Conservation (phyloP, 2,888 invertebrate species). For the Choreutis nemorana region DNA sequence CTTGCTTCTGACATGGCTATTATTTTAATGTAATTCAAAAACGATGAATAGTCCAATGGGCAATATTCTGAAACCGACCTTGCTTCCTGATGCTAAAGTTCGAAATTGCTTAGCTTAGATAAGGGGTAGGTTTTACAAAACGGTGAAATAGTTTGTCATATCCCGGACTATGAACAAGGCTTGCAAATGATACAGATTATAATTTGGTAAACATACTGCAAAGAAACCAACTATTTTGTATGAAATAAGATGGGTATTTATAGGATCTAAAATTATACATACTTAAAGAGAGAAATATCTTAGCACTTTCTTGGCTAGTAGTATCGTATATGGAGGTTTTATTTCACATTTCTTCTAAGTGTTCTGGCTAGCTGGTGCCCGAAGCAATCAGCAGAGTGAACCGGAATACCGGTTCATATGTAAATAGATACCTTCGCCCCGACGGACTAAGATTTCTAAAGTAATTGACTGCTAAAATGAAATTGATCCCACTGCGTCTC, state of each 20-base stretch:
- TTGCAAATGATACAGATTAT: constrained; percentile 36
- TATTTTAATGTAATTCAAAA: constrained; percentile 27
- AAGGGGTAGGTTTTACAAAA: constrained; percentile 13
- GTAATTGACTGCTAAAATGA: constrained; percentile 46
- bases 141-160: constrained; percentile 20
- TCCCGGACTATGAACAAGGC: constrained; percentile 23
- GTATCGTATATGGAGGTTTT: neutral
- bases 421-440: constrained; percentile 32
- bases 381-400: too few species aligned
- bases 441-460: constrained; percentile 42
- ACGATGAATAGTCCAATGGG: constrained; percentile 15
- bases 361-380: too few species aligned
- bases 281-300: too few species aligned
- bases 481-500: too few species aligned
- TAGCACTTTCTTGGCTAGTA: too few species aligned
- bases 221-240: too few species aligned
- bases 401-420: constrained; percentile 30
- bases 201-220: too few species aligned
- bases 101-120: constrained; percentile 5
- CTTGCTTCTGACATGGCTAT: constrained; percentile 56
- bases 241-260: too few species aligned
- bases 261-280: too few species aligned
- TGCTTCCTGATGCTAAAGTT: too few species aligned
- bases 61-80: too few species aligned
- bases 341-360: neutral